phyloP scores from a whole-genome alignment of 2,888 invertebrate genomes.

The Tuta absoluta region DNA sequence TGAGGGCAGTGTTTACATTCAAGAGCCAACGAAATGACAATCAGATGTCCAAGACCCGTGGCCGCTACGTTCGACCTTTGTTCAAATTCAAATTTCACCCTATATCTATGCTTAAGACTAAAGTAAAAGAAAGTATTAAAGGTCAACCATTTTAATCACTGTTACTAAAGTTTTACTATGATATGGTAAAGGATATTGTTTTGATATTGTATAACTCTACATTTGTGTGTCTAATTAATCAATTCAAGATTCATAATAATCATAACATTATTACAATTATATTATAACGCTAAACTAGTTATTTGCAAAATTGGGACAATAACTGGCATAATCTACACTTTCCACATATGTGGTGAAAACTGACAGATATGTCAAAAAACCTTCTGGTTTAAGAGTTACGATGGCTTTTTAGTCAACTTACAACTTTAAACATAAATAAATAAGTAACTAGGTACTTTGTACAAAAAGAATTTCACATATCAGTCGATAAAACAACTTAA shows the following conservation, averaged over 20 bases:
- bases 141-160: conserved; percentile 6
- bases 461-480: background rate
- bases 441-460: background rate
- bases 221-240: background rate
- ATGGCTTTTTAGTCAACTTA: too few species aligned
- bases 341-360: too few species aligned
- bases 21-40: too few species aligned
- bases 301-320: background rate
- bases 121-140: conserved; percentile 5
- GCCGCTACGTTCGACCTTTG: too few species aligned
- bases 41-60: too few species aligned
- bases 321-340: too few species aligned
- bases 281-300: background rate
- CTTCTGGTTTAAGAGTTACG: too few species aligned
- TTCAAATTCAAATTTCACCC: too few species aligned
- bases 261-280: background rate
- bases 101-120: too few species aligned
- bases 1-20: too few species aligned
- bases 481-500: conserved; percentile 6
- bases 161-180: background rate
- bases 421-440: background rate
- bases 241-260: background rate
- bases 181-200: conserved; percentile 8
- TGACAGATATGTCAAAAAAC: too few species aligned
- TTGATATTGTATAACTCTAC: background rate